Conservation (phyloP, 2,113 vertebrate species). For the Asarcornis scutulata region DNA sequence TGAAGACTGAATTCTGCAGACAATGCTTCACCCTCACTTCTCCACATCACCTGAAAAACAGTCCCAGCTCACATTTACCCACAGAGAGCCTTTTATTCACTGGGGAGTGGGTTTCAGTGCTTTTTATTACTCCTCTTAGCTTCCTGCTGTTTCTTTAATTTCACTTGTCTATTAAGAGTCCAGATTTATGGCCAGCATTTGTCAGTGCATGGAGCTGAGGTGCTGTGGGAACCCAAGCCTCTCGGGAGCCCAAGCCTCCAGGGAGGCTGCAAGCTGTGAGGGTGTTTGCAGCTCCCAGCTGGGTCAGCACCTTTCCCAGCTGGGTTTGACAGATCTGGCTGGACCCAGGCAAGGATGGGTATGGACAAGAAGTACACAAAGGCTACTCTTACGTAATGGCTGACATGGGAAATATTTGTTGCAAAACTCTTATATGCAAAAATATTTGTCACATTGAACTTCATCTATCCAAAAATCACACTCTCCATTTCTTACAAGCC, state of each 20-base stretch:
- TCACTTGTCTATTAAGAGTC: background rate
- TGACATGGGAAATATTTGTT: background rate
- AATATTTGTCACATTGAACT: background rate
- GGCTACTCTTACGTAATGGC: background rate
- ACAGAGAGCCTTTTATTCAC: background rate
- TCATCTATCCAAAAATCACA: background rate
- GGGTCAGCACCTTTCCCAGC: background rate
- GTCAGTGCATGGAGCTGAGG: accelerated
- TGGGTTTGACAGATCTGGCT: background rate
- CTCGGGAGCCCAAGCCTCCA: background rate
- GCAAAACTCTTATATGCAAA: background rate
- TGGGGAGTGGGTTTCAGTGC: background rate
- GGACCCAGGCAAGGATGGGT: background rate
- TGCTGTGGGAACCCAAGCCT: background rate
- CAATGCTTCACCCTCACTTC: background rate
- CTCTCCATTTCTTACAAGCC: background rate
- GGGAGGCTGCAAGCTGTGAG: background rate
- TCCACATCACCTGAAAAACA: background rate
- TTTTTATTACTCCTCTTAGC: background rate
- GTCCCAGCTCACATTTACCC: background rate
- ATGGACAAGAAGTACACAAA: background rate
- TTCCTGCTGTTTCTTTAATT: background rate
- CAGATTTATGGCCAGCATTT: background rate
- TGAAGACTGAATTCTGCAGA: background rate
- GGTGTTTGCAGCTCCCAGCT: background rate